Percentiles rank a stretch among this genome's conserved stretches.
Conservation (phyloP, 2,113 vertebrate genomes). For the Porphyrio hochstetteri region DNA sequence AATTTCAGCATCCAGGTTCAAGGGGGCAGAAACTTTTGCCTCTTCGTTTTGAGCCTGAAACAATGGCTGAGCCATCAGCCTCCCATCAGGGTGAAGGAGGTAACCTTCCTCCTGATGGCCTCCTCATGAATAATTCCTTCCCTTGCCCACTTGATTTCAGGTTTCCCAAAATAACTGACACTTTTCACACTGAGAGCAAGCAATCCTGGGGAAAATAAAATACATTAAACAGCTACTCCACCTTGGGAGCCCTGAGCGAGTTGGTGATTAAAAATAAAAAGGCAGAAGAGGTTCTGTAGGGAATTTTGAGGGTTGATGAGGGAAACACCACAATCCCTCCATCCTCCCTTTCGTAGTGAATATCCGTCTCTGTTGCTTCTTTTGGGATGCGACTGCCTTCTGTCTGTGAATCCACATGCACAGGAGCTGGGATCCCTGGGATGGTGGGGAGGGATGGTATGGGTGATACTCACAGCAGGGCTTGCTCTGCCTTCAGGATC, state of each 20-base stretch:
- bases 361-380: not conserved
- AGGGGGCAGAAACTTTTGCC: constrained; percentile 19
- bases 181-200: constrained; percentile 1
- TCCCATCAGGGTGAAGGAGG: not conserved
- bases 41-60: not conserved
- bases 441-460: not conserved
- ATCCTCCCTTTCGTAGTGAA: not conserved
- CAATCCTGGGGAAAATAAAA: constrained; percentile 24
- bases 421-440: not conserved
- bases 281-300: not conserved
- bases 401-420: not conserved
- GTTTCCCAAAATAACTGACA: constrained; percentile 44
- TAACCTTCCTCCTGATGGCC: not conserved
- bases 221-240: not conserved
- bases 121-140: constrained; percentile 36
- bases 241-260: not conserved
- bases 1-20: not conserved
- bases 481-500: not conserved
- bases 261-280: not conserved
- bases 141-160: constrained; percentile 13
- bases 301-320: not conserved
- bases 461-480: not conserved
- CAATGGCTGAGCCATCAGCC: not conserved
- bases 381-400: not conserved
- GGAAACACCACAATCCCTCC: not conserved